Evolutionary conservation across 2,113 vertebrate species (phyloP).

Genomic region (Antechinus stuartii): DNA sequence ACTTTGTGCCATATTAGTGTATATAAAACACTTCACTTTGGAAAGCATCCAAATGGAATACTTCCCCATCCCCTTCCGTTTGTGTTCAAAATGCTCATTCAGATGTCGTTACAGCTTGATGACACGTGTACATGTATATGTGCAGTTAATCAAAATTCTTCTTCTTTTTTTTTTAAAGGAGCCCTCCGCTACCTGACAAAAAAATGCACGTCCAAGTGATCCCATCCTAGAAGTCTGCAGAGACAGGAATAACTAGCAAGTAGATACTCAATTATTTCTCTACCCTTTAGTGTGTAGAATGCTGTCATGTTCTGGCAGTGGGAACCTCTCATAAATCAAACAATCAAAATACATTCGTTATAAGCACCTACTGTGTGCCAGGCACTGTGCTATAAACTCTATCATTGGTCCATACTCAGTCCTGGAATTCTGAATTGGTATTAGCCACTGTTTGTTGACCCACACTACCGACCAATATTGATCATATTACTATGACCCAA

Average conservation of each 20-base stretch:
- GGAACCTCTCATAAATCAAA: background rate
- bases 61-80: constrained; percentile 53
- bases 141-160: constrained; percentile 75
- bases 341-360: background rate
- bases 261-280: constrained; percentile 64
- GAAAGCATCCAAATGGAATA: constrained; percentile 17
- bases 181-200: constrained; percentile 54
- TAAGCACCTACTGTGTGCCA: background rate
- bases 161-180: constrained; percentile 77
- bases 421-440: constrained; percentile 52
- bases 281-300: constrained; percentile 58
- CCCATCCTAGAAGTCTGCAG: constrained; percentile 65
- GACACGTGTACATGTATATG: constrained; percentile 69
- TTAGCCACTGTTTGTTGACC: constrained; percentile 1
- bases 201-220: constrained; percentile 75
- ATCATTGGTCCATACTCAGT: rapidly evolving
- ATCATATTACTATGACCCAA: no score
- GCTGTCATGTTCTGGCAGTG: background rate
- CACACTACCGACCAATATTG: no score
- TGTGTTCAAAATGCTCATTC: constrained; percentile 70
- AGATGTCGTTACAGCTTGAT: constrained; percentile 41
- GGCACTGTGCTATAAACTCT: background rate
- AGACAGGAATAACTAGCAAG: constrained; percentile 66
- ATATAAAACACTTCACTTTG: constrained; percentile 25
- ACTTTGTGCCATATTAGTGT: background rate